Percentiles rank a stretch among this genome's conserved stretches.
Evolutionary conservation across 1,140 invertebrate species (phyloP).

Genomic region (Dendroctonus ponderosae): DNA sequence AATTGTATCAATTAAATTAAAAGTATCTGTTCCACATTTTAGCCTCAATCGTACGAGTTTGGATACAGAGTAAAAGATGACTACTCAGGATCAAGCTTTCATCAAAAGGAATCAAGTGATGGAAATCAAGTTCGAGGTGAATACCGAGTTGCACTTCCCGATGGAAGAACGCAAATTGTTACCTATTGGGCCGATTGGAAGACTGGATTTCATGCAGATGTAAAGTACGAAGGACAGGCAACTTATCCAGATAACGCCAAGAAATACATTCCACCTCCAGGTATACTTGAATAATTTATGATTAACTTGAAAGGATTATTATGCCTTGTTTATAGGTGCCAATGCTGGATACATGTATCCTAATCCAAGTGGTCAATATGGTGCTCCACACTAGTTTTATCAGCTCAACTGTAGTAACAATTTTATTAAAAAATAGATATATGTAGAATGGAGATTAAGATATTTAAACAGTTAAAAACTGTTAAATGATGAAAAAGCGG

Average conservation of each 20-base stretch:
- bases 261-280: not conserved
- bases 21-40: conserved; percentile 42
- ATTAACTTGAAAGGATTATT: not conserved
- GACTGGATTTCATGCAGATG: conserved; percentile 77
- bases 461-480: too few species aligned
- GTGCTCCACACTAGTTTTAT: conserved; percentile 29
- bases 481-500: too few species aligned
- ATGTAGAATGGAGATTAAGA: too few species aligned
- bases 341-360: conserved; percentile 29
- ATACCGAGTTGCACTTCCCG: conserved; percentile 72
- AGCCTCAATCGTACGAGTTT: conserved; percentile 78
- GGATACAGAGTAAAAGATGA: conserved; percentile 75
- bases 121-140: conserved; percentile 70
- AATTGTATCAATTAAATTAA: not conserved
- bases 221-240: conserved; percentile 72
- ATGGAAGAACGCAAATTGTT: conserved; percentile 71
- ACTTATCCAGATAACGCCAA: conserved; percentile 54
- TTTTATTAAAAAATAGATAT: too few species aligned
- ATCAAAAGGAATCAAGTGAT: conserved; percentile 67
- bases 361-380: conserved; percentile 37
- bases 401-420: too few species aligned
- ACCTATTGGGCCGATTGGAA: conserved; percentile 77
- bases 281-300: not conserved
- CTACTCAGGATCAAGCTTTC: conserved; percentile 71
- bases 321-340: not conserved